Percentiles rank a stretch among this genome's conserved stretches.
Conservation (phyloP, 2,113 vertebrate genomes). For the Bostrychus sinensis region DNA sequence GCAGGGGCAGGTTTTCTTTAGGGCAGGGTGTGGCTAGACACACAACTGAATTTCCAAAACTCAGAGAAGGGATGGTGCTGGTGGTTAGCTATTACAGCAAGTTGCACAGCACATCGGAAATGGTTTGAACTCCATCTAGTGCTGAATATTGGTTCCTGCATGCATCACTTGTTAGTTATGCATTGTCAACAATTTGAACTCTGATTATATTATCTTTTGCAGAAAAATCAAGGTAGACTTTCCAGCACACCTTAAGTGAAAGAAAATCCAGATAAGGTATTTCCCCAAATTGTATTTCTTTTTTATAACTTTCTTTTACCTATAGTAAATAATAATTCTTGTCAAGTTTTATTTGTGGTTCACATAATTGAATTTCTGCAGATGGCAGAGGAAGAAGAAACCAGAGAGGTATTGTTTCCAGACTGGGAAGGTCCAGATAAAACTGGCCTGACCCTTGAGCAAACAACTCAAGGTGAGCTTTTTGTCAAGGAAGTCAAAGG, state of each 20-base stretch:
- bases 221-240: constrained; percentile 60
- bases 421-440: constrained; percentile 90
- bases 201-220: constrained; percentile 26
- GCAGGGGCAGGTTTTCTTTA: constrained; percentile 40
- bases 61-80: constrained; percentile 8
- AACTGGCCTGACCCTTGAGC: constrained; percentile 89
- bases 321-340: neutral
- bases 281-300: constrained; percentile 3
- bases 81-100: constrained; percentile 4
- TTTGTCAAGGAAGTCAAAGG: constrained; percentile 88
- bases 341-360: neutral
- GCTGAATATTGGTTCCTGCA: constrained; percentile 34
- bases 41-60: constrained; percentile 57
- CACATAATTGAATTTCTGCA: constrained; percentile 19
- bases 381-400: constrained; percentile 91
- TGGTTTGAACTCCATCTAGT: constrained; percentile 69
- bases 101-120: constrained; percentile 6
- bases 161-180: too few relatives aligned
- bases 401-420: constrained; percentile 89
- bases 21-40: constrained; percentile 64
- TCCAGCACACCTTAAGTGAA: constrained; percentile 49
- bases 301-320: neutral
- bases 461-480: constrained; percentile 84
- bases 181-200: constrained; percentile 20
- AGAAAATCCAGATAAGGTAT: constrained; percentile 68